Evolutionary conservation across 64 coral and sea anemone genomes (phyloP), one percentile per base, ranked within the genome.

Genomic region (Montipora capricornis): DNA sequence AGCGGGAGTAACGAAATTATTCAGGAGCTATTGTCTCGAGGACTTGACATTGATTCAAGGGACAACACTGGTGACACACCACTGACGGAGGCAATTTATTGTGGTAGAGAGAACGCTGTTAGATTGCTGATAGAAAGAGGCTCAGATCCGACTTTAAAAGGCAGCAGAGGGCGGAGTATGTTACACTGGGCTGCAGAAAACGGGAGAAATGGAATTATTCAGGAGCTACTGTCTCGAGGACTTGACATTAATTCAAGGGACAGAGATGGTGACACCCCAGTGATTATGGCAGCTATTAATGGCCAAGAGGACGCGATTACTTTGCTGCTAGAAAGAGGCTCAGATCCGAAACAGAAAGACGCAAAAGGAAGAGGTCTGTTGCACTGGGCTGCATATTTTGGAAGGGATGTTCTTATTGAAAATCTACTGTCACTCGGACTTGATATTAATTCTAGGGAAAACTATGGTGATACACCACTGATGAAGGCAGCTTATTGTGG

Each of bases 221-320:
- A 79, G 77, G 52, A 47, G 49, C 47, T 79, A 45, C 77, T 79
- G 47, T 79, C 77, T 15, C 77, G 12, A 51, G 77, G 77, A 50
- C 49, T 79, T 16, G 47, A 79, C 20, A 8, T 52, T 7, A 19
- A 79, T 52, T 79, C 77, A 79, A 79, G 49, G 49, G 19, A 79
- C 37, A 24, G 14, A 2, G 8, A 51, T 79, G 77, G 77, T 79
- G 3, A n/a, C 2, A 79, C 77, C 5, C 47, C 77, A 20, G 19
- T 79, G 49, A 78, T 78, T 44, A 37, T 0, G 12, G 44, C 76
- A 13, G 44, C 44, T 66, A 4, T 8, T 4, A 0, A 19, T 19
- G 61, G 11, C 15, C 0, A 66, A 1, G 3, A 4, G 0, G 11
- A 12, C 15, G 61, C 61, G 15, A 14, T 66, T 13, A 17, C 3